Evolutionary conservation across 1,140 invertebrate species (phyloP), one percentile per base, ranked within the genome.

Genomic region (Antheraea pernyi): DNA sequence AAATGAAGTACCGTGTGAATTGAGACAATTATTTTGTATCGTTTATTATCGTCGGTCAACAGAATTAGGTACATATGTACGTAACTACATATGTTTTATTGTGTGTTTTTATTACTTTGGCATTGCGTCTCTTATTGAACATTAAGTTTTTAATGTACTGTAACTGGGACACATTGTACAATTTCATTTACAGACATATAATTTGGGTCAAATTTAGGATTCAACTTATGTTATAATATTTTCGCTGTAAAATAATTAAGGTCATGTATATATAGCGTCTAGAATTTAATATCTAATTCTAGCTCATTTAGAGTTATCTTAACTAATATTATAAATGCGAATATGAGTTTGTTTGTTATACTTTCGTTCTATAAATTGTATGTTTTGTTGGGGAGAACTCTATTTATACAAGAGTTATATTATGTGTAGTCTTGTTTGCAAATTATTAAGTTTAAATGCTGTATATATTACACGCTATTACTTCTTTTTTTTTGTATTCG

Each of bases 161-260:
- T 53, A 53, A 53, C 46, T 53, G 46, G 46, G 46, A 16, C 46
- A 53, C 13, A 53, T 53, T 53, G 46, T 53, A 53, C 11, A 53
- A 53, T 53, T 53, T 53, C 9, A 53, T 53, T 53, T 53, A 53
- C 46, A 53, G 46, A 53, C 46, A n/a, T 53, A 53, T 16, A 13
- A 53, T 53, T 53, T 53, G 6, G 46, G 46, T 53, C 46, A 53
- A 53, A 53, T 53, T 53, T 53, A 53, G 46, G 46, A 53, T 53
- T 53, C 46, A 53, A 53, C 46, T 53, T 53, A 53, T 16, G 46
- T 53, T 13, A 53, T 11, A 42, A 42, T 42, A 42, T 16, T 53
- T 53, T n/a, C 46, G 16, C 16, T 53, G 46, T 53, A 53, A 53
- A 48, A 53, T 13, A 53, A 53, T 53, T 53, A 53, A n/a, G 46